Percentiles rank a stretch among this genome's conserved stretches.
phyloP scores from a whole-genome alignment of 2,113 vertebrate genomes.

The Arenaria interpres region DNA sequence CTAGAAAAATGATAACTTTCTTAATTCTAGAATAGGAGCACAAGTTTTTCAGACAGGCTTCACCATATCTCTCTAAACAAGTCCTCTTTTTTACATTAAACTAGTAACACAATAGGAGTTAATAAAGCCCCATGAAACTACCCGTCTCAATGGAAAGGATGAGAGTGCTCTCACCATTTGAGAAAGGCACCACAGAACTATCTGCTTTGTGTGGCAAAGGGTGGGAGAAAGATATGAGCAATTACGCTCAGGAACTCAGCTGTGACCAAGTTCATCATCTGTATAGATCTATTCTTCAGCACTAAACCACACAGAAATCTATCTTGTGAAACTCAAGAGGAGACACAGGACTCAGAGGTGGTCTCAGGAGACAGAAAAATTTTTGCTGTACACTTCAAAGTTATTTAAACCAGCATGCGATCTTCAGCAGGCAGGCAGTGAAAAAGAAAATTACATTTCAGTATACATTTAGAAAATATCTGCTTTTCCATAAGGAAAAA shows the following conservation, averaged over 20 bases:
- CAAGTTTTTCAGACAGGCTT: background rate
- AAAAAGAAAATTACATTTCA: background rate
- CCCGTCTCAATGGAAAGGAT: background rate
- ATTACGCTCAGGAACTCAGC: background rate
- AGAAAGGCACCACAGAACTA: background rate
- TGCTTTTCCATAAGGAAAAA: background rate
- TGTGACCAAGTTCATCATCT: background rate
- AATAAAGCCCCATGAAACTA: background rate
- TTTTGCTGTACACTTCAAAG: background rate
- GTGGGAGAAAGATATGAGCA: background rate
- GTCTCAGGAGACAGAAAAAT: background rate
- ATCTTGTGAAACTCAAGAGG: background rate
- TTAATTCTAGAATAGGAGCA: background rate
- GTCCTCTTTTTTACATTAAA: background rate
- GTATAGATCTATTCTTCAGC: background rate
- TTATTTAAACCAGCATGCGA: background rate
- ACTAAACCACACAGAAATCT: background rate
- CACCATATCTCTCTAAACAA: background rate
- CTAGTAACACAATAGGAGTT: background rate
- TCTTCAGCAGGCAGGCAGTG: background rate
- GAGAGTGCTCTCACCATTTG: background rate
- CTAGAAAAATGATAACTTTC: conserved; percentile 66
- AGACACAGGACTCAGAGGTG: background rate
- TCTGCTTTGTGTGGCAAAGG: background rate
- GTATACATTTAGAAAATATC: background rate